Evolutionary conservation across 2,113 vertebrate genomes (phyloP), one percentile per base, ranked within the genome.

Genomic region (Pangasianodon hypophthalmus): DNA sequence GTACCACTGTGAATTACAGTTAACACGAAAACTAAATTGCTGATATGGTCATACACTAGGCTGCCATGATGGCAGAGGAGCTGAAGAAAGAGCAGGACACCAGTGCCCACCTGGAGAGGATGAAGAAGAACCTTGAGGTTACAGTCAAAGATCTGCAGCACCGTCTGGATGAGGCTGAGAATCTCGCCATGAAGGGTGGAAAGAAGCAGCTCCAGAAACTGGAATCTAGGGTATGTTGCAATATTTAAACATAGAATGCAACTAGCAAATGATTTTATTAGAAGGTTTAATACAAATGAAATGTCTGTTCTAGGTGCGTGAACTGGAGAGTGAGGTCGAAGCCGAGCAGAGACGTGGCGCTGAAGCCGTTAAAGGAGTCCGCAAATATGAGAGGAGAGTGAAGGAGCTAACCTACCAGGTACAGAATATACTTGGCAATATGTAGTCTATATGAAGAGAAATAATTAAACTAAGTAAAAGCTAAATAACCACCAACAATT

Each of bases 61-160:
- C 97, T 93, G 96, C 96, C 90, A 97, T 97, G 91, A 96, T 97
- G 96, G 96, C 96, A 86, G 97, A 98, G 93, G 97, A 98, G 93
- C 95, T 98, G 92, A 97, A 98, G 96, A 98, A 97, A 86, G 97
- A 98, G 91, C 96, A 97, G 93, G 97, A 97, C 88, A 97, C 96
- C 86, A 97, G 95, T 85, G 94, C 96, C 95, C 97, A 98, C 93
- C 96, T 98, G 95, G 98, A 99, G 95, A 94, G 95, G 79, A 96
- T 94, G 92, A 97, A 97, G 94, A 97, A 95, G 92, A 97, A 96
- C 29, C 80, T 97, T 90, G 97, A 97, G 0, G 95, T 97, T 93
- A 96, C 93, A 0, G 96, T 97, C 86, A 97, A 97, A 92, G 96
- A 97, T 58, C 93, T 97, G 91, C 96, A 97, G 93, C 95, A 0